Evolutionary conservation across 1,140 invertebrate genomes (phyloP), one percentile per base, ranked within the genome.

Genomic region (Pogonomyrmex californicus): DNA sequence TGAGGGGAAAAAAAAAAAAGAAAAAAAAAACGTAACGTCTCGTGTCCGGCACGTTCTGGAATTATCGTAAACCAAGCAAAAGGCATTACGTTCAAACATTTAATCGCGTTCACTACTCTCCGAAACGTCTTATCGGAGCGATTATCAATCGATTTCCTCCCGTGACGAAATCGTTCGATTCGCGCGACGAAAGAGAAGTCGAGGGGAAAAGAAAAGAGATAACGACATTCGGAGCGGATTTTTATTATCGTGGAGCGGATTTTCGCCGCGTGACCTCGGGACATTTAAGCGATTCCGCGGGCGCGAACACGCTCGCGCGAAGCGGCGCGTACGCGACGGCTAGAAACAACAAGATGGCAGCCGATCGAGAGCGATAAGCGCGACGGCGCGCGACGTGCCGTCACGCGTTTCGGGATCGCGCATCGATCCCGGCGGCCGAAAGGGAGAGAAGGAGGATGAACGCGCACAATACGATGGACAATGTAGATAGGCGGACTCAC

Each of bases 301-400:
- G 30, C 38, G 51, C 33, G 68, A 58, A 58, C 78, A 58, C 38
- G 17, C 38, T 82, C 66, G 79, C 77, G 62, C 14, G 23, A 23
- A 23, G 23, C 23, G 65, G 62, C 54, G 49, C 47, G n/a, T 30
- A 68, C 85, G 62, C 76, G 85, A 86, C 62, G 76, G 66, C 12
- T 41, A 49, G 76, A 81, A 86, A 70, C 70, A 77, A 65, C 54
- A 66, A 65, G 66, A 89, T 86, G 85, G 62, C 77, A 76, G 60
- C 82, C 56, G 75, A 88, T 44, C 51, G 65, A 76, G 62, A 41
- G 77, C 36, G 44, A 88, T 62, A 88, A 65, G 63, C 85, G 54
- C 58, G 56, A 66, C 44, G 73, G 47, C 58, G 83, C 77, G 47
- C 60, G 54, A 87, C 65, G 6, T 49, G 36, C 71, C n/a, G 81